Base-by-base conservation (phyloP, 2,113 vertebrate species). In the Rallus limicola region DNA sequence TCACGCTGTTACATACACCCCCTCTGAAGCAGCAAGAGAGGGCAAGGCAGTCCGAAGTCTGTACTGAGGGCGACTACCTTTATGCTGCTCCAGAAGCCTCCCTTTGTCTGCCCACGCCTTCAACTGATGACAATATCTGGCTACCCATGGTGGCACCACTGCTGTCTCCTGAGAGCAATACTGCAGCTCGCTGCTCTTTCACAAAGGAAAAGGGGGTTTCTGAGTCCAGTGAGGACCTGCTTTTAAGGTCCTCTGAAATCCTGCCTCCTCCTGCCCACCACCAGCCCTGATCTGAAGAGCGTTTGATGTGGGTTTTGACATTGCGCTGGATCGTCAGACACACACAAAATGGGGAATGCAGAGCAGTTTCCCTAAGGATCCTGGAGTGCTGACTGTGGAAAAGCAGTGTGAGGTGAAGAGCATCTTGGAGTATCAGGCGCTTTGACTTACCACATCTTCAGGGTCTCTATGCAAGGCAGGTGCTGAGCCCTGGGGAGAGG, bases 371-470 rank as follows among this genome's bases (percentile, higher is more conserved):
- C 6, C 4, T 15, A 60, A 60, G 60, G 19, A 19, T 24, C 10
- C 23, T 58, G 36, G 29, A 81, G 64, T 81, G 12, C 11, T 77
- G 81, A 42, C 29, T 29, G 9, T 3, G 19, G 56, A 46, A 0
- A 0, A 12, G 18, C 81, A 38, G 10, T 7, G 16, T 0, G 1
- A 82, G 11, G 18, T 29, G 67, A 44, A 29, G 0, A 1, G 31
- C 24, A 13, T 26, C 12, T 5, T 20, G 40, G 10, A 68, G 44
- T 26, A 36, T 10, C 75, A 52, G 75, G 11, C 58, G 42, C 33
- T 38, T 48, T 33, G 44, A 26, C 44, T 97, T 95, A 98, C 98
- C 95, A 87, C 13, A 40, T 56, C 4, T 13, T 16, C 16, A 34
- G 20, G 19, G 34, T n/a, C 48, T 85, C 88, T 19, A 59, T 77